Percentiles rank a stretch among this genome's conserved stretches.
These are phyloP conservation scores for Phalacrocorax brasilianus DNA, from an alignment of 2,113 vertebrate genomes.

Conservation along the genomic window DNA sequence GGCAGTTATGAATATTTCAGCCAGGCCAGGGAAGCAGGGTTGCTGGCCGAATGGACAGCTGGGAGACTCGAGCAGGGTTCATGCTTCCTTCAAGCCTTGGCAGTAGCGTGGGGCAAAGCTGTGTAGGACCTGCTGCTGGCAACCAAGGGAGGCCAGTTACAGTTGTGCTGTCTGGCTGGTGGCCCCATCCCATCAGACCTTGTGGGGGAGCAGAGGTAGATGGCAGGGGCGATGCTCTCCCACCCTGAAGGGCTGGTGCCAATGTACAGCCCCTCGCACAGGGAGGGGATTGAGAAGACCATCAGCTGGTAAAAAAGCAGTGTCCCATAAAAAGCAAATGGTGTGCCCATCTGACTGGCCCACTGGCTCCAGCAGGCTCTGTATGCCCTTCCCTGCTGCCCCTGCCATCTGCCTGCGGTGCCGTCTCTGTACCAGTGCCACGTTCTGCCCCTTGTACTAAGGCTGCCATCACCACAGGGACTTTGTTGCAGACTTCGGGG, in stretches of 20 bases:
- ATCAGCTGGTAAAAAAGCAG: background rate
- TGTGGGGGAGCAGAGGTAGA: background rate
- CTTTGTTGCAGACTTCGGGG: background rate
- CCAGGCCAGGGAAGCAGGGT: background rate
- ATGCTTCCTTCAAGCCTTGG: background rate
- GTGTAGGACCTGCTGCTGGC: background rate
- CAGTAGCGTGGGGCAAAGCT: background rate
- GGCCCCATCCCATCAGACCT: background rate
- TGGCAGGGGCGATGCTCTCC: background rate
- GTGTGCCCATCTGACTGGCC: background rate
- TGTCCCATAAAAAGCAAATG: background rate
- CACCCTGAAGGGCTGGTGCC: background rate
- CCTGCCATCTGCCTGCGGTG: background rate
- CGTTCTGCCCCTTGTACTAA: background rate
- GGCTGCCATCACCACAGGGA: background rate
- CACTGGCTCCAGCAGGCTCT: background rate
- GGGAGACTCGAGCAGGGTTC: background rate
- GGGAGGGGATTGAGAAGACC: background rate
- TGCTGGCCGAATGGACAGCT: background rate
- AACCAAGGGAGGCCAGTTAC: accelerated
- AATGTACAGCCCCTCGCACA: background rate
- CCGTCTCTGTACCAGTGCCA: background rate
- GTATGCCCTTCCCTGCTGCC: accelerated
- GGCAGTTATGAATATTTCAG: conserved; percentile 54
- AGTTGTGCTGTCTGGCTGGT: background rate